Conservation (phyloP, 2,113 vertebrate species). For the Lophochroa leadbeateri region DNA sequence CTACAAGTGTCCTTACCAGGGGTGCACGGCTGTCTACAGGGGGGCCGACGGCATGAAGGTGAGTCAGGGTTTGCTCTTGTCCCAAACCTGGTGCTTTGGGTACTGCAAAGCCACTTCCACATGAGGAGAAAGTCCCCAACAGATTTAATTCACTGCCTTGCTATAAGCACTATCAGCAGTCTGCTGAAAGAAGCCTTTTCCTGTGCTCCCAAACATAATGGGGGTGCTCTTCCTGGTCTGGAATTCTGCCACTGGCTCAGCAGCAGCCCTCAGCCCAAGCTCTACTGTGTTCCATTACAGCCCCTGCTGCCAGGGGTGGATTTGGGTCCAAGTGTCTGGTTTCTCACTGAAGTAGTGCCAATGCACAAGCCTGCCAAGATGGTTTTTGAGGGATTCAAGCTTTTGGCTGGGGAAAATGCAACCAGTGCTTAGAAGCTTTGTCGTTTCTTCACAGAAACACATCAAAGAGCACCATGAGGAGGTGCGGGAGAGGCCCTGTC, state of each 20-base stretch:
- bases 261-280: background rate
- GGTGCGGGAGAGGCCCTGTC: conserved; percentile 91
- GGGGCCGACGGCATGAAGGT: conserved; percentile 96
- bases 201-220: background rate
- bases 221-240: background rate
- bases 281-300: background rate
- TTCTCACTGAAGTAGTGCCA: background rate
- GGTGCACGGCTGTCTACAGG: conserved; percentile 92
- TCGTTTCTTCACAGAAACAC: conserved; percentile 82
- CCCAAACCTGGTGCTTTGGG: accelerated
- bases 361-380: accelerated
- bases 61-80: background rate
- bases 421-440: background rate
- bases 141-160: background rate
- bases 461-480: conserved; percentile 96
- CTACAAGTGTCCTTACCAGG: conserved; percentile 96
- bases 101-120: accelerated
- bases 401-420: background rate
- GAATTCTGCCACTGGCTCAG: background rate
- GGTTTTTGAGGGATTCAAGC: accelerated
- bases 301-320: background rate
- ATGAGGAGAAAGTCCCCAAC: background rate
- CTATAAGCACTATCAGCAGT: background rate
- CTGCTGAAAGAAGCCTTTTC: background rate
- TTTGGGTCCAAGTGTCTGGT: background rate